A percentile compares a stretch with the other conserved stretches of the same genome.
Conservation (phyloP, 2,113 vertebrate genomes). For the Mellivora capensis region DNA sequence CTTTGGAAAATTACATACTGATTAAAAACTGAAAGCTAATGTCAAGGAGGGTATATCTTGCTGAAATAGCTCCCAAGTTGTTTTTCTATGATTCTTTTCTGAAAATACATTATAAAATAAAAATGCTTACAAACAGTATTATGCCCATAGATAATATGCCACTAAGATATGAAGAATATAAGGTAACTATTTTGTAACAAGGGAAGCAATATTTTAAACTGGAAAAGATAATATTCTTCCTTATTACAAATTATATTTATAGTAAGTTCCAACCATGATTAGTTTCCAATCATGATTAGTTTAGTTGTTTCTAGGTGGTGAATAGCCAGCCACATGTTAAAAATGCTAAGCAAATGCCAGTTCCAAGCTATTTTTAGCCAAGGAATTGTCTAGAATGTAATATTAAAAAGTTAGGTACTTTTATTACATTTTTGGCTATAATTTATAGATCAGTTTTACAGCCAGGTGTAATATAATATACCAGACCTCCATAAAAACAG, state of each 20-base stretch:
- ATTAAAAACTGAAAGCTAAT: background rate
- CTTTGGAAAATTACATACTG: background rate
- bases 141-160: background rate
- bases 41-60: background rate
- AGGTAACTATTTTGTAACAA: background rate
- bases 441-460: conserved; percentile 6
- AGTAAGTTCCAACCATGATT: background rate
- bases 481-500: conserved; percentile 19
- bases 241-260: background rate
- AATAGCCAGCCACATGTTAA: background rate
- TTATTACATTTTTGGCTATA: conserved; percentile 48
- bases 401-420: background rate
- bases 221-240: background rate
- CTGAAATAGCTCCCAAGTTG: background rate
- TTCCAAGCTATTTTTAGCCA: background rate
- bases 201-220: background rate
- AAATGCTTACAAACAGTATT: background rate
- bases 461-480: background rate
- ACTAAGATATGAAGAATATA: background rate
- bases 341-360: background rate
- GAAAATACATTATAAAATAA: background rate
- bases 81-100: background rate
- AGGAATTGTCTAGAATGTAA: background rate
- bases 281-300: background rate
- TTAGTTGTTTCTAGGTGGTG: background rate